Evolutionary conservation across 2,797 vertebrate genomes (phyloP).

Genomic region (Smutsia temminckii): DNA sequence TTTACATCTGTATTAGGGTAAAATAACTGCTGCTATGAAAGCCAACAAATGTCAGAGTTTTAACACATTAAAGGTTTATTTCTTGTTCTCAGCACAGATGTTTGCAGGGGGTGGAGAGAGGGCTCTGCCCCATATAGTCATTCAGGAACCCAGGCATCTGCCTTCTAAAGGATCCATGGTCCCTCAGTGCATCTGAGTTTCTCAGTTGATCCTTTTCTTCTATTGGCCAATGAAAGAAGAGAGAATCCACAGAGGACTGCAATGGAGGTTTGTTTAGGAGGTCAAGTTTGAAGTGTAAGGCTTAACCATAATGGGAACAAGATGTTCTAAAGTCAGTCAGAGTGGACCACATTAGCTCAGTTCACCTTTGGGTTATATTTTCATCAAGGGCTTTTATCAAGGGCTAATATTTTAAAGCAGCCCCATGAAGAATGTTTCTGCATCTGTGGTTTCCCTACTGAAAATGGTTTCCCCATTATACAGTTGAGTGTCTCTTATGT

Average conservation of each 20-base stretch:
- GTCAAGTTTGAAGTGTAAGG: neutral
- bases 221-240: neutral
- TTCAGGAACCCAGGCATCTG: neutral
- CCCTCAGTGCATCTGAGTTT: neutral
- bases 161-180: neutral
- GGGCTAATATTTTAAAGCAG: conserved; percentile 5
- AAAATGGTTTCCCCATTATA: neutral
- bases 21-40: neutral
- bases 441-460: neutral
- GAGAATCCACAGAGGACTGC: neutral
- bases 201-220: neutral
- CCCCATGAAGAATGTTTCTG: neutral
- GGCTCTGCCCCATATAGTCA: neutral
- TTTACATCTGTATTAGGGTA: neutral
- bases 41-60: neutral
- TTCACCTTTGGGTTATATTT: conserved; percentile 33
- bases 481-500: neutral
- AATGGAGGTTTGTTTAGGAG: neutral
- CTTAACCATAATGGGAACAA: neutral
- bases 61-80: neutral
- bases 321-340: neutral
- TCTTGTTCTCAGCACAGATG: neutral
- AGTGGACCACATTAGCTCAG: neutral
- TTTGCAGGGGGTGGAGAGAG: neutral
- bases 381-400: conserved; percentile 1